Percentiles rank a stretch among this genome's conserved stretches.
These are phyloP conservation scores for Grammomys dolichurus DNA, from an alignment of 2,113 vertebrate species.

Conservation along the genomic window DNA sequence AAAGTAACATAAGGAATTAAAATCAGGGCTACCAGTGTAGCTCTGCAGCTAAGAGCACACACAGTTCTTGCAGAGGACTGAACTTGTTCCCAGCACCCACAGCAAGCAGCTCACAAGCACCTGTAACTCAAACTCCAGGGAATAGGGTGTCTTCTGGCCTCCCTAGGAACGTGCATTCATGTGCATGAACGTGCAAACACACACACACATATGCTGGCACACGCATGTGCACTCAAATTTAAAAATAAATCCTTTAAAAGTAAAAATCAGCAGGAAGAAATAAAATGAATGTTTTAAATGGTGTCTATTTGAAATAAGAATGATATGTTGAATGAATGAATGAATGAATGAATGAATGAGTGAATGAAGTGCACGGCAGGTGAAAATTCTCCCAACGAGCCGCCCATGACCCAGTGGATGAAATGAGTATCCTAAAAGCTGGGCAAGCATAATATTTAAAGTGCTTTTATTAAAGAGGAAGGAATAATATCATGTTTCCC, in stretches of 20 bases:
- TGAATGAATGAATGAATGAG: neutral
- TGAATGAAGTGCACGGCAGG: neutral
- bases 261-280: neutral
- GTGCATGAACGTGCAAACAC: accelerated
- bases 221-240: neutral
- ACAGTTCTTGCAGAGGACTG: neutral
- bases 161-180: accelerated
- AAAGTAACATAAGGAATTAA: neutral
- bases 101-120: neutral
- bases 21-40: neutral
- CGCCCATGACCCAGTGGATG: neutral
- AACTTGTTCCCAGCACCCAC: neutral
- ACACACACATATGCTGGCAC: neutral
- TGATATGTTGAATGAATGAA: neutral
- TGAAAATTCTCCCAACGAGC: neutral
- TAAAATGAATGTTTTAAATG: neutral
- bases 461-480: neutral
- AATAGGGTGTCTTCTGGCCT: neutral
- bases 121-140: neutral
- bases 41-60: neutral
- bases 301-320: neutral
- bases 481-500: neutral
- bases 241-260: neutral
- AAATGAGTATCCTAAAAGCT: neutral
- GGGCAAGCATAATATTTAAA: neutral